Percentiles rank a stretch among this genome's conserved stretches.
phyloP scores from a whole-genome alignment of 2,888 invertebrate species.

The Lycia hirtaria region DNA sequence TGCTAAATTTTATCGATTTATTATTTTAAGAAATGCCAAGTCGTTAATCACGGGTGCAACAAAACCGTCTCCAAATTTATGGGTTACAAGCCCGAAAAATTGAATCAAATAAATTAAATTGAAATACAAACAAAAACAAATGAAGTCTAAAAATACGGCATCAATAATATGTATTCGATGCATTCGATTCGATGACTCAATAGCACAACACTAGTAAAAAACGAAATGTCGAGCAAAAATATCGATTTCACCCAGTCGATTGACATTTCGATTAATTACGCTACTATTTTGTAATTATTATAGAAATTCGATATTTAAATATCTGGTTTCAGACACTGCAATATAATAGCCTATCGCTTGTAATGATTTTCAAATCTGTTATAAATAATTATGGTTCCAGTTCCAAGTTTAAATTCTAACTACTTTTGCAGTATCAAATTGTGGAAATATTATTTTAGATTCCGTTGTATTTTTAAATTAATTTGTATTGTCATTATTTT shows the following conservation, averaged over 20 bases:
- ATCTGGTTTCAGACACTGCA: constrained; percentile 12
- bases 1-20: constrained; percentile 11
- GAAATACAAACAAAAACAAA: not conserved
- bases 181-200: constrained; percentile 8
- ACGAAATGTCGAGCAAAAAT: constrained; percentile 8
- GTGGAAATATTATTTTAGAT: not conserved
- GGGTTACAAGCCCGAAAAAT: not conserved
- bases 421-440: not conserved
- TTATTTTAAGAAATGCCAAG: constrained; percentile 4
- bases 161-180: not conserved
- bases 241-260: constrained; percentile 14
- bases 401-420: not conserved
- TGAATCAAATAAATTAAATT: constrained; percentile 2
- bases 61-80: not conserved
- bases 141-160: not conserved
- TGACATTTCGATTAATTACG: constrained; percentile 16
- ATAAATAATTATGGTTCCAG: constrained; percentile 1
- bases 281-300: constrained; percentile 15
- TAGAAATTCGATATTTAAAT: constrained; percentile 12
- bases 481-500: too few species aligned
- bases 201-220: not conserved
- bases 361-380: not conserved
- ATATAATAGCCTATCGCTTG: constrained; percentile 9
- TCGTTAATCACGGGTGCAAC: constrained; percentile 2
- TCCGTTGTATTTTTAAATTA: constrained; percentile 6